Percentiles rank a stretch among this genome's conserved stretches.
These are phyloP conservation scores for Ormyrus rosae DNA, from an alignment of 2,888 invertebrate species.

Conservation along the genomic window DNA sequence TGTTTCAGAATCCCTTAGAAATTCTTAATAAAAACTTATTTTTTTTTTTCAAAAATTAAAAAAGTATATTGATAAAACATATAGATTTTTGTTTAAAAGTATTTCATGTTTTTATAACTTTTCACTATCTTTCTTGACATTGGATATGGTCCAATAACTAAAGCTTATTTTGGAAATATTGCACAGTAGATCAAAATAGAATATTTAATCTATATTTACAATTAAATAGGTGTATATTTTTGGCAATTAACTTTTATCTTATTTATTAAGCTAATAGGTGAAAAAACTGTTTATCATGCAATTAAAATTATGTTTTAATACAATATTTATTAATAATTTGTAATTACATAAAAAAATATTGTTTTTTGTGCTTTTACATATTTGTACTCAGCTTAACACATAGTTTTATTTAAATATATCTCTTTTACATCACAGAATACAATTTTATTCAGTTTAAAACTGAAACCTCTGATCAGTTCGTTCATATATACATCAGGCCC, in stretches of 20 bases:
- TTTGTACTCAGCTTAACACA: slow-evolving; percentile 10
- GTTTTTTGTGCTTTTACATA: slow-evolving; percentile 25
- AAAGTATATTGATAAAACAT: no score
- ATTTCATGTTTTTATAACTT: no score
- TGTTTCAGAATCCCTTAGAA: no score
- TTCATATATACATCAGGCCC: neutral
- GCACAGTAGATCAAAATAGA: neutral
- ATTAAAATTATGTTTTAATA: slow-evolving; percentile 14
- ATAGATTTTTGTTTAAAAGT: no score
- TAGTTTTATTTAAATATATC: slow-evolving; percentile 3
- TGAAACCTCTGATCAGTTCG: neutral
- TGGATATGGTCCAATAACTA: neutral
- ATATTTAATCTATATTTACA: neutral
- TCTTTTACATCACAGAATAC: slow-evolving; percentile 22
- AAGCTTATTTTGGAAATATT: slow-evolving; percentile 6
- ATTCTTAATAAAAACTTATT: no score
- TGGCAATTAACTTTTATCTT: neutral
- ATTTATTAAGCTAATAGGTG: neutral
- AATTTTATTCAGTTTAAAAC: neutral
- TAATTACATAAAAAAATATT: slow-evolving; percentile 41
- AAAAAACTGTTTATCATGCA: neutral
- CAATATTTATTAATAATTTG: slow-evolving; percentile 28
- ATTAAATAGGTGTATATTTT: neutral
- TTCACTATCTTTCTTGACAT: no score
- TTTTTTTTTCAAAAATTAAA: no score